Percentiles rank a stretch among this genome's conserved stretches.
Evolutionary conservation across 1,140 invertebrate genomes (phyloP).

Genomic region (Drosophila navojoa): DNA sequence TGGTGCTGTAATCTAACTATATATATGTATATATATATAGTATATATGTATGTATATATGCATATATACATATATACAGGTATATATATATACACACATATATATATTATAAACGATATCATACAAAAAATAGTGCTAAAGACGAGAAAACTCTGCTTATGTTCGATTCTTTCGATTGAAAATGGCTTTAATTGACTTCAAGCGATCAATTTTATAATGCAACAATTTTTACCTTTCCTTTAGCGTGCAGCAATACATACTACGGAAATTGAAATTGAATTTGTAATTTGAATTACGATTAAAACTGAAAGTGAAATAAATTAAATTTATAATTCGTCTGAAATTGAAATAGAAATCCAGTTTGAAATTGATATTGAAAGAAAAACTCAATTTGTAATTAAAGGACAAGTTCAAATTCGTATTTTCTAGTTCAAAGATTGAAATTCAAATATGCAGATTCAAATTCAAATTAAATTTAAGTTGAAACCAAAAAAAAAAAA

Average conservation of each 20-base stretch:
- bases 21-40: background rate
- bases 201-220: slow-evolving; percentile 3
- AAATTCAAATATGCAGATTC: background rate
- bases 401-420: too few species aligned
- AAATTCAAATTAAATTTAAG: slow-evolving; percentile 8
- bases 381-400: too few species aligned
- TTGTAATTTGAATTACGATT: too few species aligned
- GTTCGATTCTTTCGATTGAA: slow-evolving; percentile 68
- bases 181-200: slow-evolving; percentile 74
- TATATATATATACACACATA: background rate
- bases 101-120: background rate
- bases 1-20: slow-evolving; percentile 68
- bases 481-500: background rate
- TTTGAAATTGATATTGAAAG: too few species aligned
- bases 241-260: slow-evolving; percentile 57
- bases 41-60: background rate
- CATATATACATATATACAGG: background rate
- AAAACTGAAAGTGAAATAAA: too few species aligned
- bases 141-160: slow-evolving; percentile 51
- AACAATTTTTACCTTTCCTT: slow-evolving; percentile 39
- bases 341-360: background rate
- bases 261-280: background rate
- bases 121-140: slow-evolving; percentile 21
- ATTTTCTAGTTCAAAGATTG: too few species aligned
- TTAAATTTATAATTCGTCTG: background rate